Conservation (phyloP, 2,113 vertebrate genomes). For the Cynocephalus volans region DNA sequence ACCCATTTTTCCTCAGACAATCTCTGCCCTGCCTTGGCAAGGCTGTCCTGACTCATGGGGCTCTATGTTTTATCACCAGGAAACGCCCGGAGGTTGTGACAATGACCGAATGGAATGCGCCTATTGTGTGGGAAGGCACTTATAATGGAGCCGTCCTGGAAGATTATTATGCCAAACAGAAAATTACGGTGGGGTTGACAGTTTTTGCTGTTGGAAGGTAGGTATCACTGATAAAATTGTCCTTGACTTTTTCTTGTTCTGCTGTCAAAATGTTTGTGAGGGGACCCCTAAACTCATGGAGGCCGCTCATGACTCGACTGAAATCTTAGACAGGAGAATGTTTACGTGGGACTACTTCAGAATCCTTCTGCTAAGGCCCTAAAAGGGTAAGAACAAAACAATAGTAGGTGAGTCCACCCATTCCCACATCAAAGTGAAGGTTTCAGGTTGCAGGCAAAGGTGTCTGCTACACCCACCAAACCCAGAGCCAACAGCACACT, state of each 20-base stretch:
- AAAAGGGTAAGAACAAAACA: background rate
- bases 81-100: constrained; percentile 76
- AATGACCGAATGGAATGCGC: constrained; percentile 78
- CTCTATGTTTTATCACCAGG: constrained; percentile 63
- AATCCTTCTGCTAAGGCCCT: background rate
- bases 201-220: constrained; percentile 87
- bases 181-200: constrained; percentile 79
- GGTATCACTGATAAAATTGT: background rate
- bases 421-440: background rate
- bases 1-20: background rate
- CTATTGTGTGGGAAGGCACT: constrained; percentile 86
- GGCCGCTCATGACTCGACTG: background rate
- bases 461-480: background rate
- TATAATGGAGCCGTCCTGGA: constrained; percentile 75
- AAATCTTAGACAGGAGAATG: background rate
- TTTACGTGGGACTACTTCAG: background rate
- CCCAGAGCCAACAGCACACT: background rate
- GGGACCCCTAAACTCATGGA: background rate
- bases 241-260: constrained; percentile 11
- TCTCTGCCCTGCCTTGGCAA: background rate
- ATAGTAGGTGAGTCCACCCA: background rate
- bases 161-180: constrained; percentile 72
- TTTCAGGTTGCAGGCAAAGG: background rate
- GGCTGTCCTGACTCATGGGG: background rate
- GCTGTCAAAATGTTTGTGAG: background rate